phyloP scores from a whole-genome alignment of 2,113 vertebrate species.

The Cephalopholis sonnerati region DNA sequence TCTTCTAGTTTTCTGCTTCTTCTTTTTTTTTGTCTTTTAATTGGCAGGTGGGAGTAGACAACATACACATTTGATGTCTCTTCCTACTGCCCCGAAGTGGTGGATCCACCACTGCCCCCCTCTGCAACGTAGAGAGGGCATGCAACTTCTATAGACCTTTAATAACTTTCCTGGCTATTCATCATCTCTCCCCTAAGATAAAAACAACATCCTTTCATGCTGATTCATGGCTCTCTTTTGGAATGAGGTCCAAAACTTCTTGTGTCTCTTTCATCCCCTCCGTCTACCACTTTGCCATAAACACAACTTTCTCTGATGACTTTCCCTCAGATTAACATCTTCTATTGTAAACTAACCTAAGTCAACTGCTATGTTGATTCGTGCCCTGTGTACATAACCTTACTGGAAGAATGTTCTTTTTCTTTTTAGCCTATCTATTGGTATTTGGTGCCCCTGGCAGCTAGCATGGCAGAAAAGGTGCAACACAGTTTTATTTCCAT shows the following conservation, averaged over 20 bases:
- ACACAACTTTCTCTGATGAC: conserved; percentile 9
- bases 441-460: background rate
- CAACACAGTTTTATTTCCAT: background rate
- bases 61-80: conserved; percentile 57
- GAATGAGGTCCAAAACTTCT: conserved; percentile 25
- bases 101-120: conserved; percentile 20
- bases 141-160: conserved; percentile 68
- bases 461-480: background rate
- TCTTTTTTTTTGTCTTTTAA: conserved; percentile 54
- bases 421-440: background rate
- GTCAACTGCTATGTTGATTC: background rate
- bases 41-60: conserved; percentile 72
- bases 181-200: conserved; percentile 64
- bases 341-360: conserved; percentile 1
- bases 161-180: conserved; percentile 59
- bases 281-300: background rate
- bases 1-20: conserved; percentile 42
- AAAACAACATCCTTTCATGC: conserved; percentile 53
- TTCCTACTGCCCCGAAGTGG: conserved; percentile 47
- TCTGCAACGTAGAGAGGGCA: conserved; percentile 35
- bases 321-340: conserved; percentile 24
- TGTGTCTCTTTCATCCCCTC: conserved; percentile 31
- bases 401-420: background rate
- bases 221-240: conserved; percentile 49
- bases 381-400: background rate